These are phyloP conservation scores for Meleagris gallopavo DNA, from an alignment of 2,113 vertebrate species.

Conservation along the genomic window DNA sequence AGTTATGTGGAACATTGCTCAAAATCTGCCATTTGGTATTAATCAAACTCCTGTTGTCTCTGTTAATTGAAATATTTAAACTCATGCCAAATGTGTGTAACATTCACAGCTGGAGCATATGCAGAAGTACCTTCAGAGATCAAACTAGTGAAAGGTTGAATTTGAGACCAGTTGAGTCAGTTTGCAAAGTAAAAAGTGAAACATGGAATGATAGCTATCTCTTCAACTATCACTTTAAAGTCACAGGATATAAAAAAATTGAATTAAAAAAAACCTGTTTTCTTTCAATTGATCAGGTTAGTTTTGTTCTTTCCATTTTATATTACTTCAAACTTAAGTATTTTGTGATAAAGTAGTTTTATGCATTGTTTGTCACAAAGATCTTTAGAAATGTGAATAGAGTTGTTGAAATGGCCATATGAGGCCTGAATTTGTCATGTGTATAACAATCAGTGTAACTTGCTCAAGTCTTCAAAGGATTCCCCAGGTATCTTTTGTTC, in stretches of 20 bases:
- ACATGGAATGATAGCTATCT: background rate
- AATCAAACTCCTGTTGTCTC: slow-evolving; percentile 83
- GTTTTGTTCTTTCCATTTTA: background rate
- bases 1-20: slow-evolving; percentile 80
- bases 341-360: background rate
- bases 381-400: background rate
- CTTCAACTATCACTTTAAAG: background rate
- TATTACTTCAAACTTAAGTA: background rate
- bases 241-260: background rate
- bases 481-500: background rate
- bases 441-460: background rate
- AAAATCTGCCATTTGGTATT: slow-evolving; percentile 80
- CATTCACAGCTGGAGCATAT: slow-evolving; percentile 55
- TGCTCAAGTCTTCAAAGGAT: background rate
- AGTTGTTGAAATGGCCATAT: background rate
- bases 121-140: slow-evolving; percentile 53
- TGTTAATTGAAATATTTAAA: slow-evolving; percentile 84
- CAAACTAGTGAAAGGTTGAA: slow-evolving; percentile 32
- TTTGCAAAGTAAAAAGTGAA: slow-evolving; percentile 35
- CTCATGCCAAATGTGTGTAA: slow-evolving; percentile 67
- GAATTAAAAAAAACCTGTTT: background rate
- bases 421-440: background rate
- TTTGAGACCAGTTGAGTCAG: background rate
- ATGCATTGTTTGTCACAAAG: background rate
- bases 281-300: background rate